A percentile compares a stretch with the other conserved stretches of the same genome.
Conservation (phyloP, 2,113 vertebrate genomes). For the Vulpes ferrilata region DNA sequence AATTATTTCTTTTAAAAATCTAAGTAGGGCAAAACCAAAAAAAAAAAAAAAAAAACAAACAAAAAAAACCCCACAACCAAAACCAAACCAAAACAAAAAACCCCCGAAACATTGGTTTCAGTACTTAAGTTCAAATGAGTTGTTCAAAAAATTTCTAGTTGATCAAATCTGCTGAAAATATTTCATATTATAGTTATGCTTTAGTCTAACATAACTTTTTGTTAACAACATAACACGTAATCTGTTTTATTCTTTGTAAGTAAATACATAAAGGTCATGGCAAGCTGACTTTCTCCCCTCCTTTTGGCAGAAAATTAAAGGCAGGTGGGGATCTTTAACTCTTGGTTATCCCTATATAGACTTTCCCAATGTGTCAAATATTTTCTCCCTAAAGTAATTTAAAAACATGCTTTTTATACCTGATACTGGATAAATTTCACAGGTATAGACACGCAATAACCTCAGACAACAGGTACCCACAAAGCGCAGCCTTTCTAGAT, state of each 20-base stretch:
- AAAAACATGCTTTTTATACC: conserved; percentile 87
- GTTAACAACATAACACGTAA: background rate
- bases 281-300: background rate
- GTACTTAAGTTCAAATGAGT: conserved; percentile 2
- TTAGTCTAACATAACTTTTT: background rate
- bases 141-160: conserved; percentile 35
- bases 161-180: background rate
- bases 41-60: background rate
- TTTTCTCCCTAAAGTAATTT: conserved; percentile 44
- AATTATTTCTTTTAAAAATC: conserved; percentile 36
- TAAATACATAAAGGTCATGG: conserved; percentile 3
- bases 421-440: conserved; percentile 99
- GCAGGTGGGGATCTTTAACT: background rate
- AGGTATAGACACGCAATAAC: conserved; percentile 97
- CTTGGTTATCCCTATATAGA: background rate
- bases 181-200: too few species aligned
- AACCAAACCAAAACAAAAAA: background rate
- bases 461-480: conserved; percentile 98
- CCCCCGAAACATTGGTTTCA: background rate
- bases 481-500: conserved; percentile 97
- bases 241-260: conserved; percentile 44
- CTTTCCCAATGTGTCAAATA: conserved; percentile 10
- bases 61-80: background rate
- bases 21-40: background rate
- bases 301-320: background rate